These are phyloP conservation scores for Heliconius hermathena DNA, from an alignment of 1,140 invertebrate genomes.

Conservation along the genomic window DNA sequence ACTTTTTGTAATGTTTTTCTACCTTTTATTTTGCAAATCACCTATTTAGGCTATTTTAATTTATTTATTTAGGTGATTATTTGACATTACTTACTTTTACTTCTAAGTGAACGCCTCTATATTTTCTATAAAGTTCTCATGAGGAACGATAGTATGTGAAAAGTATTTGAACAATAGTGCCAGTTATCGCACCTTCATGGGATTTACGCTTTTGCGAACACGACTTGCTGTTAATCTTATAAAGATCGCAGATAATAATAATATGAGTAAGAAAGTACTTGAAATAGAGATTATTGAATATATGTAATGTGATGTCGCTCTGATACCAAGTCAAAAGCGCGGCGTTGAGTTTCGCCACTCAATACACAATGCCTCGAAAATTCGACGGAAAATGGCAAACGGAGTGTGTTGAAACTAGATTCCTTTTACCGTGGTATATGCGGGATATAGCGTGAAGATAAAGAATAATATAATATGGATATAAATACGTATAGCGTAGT, in stretches of 20 bases:
- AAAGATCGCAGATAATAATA: neutral
- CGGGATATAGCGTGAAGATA: too few species aligned
- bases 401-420: too few species aligned
- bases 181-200: slow-evolving; percentile 38
- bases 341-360: too few species aligned
- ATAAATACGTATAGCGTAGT: neutral
- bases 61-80: neutral
- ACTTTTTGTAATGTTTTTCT: neutral
- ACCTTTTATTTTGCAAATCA: neutral
- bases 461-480: neutral
- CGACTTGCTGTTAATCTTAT: slow-evolving; percentile 18
- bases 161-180: slow-evolving; percentile 38
- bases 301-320: too few species aligned
- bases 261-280: neutral
- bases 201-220: slow-evolving; percentile 22
- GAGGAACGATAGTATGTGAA: slow-evolving; percentile 24
- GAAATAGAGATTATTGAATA: neutral
- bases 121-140: slow-evolving; percentile 32
- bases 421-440: too few species aligned
- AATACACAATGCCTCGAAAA: too few species aligned
- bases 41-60: neutral
- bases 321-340: too few species aligned
- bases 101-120: slow-evolving; percentile 9
- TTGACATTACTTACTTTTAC: slow-evolving; percentile 19
- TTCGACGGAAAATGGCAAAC: too few species aligned